Base-by-base conservation (phyloP, 2,888 invertebrate species). In the Napeogenes inachia region DNA sequence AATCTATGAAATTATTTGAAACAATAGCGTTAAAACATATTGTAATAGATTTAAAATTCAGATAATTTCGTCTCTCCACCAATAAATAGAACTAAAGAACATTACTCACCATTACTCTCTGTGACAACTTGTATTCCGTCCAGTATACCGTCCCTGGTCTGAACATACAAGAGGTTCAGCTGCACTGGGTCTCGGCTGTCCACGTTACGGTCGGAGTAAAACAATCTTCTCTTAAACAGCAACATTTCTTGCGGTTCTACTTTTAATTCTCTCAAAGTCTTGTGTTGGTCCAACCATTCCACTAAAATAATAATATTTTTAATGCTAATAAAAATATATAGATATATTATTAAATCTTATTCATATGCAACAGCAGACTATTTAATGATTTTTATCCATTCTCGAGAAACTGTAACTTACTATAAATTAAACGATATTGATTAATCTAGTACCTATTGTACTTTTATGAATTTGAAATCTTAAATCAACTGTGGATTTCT, bases 201-300 rank as follows among this genome's bases (percentile, higher is more conserved):
- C 73, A 99, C 98, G 85, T 99, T 99, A 75, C 98, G 96, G 90
- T 99, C 99, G 1, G 98, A 98, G 91, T 97, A 99, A 93, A 98
- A 99, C 82, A 97, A 98, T 76, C 99, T 97, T 68, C 99, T 91
- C 72, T 98, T 92, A 69, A 99, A 92, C 56, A 99, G 90, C 38
- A 99, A 94, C 0, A 97, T 97, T 83, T 98, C 97, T 38, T 93
- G 92, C 73, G 98, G 96, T 74, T 96, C 96, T 63, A 99, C 96
- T 56, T 97, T 96, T 84, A 98, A 97, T 82, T 99, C 99, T 30
- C 98, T 92, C 58, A 99, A 90, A 0, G 99, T 99, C 85, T 98
- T 98, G 64, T 97, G 95, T 65, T 97, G 97, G 89, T 99, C 99
- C 68, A 99, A 94, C 99, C 99, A 99, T 80, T 97, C 96, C 63